Conservation (phyloP, 2,113 vertebrate species). For the Nannobrachium achirus region DNA sequence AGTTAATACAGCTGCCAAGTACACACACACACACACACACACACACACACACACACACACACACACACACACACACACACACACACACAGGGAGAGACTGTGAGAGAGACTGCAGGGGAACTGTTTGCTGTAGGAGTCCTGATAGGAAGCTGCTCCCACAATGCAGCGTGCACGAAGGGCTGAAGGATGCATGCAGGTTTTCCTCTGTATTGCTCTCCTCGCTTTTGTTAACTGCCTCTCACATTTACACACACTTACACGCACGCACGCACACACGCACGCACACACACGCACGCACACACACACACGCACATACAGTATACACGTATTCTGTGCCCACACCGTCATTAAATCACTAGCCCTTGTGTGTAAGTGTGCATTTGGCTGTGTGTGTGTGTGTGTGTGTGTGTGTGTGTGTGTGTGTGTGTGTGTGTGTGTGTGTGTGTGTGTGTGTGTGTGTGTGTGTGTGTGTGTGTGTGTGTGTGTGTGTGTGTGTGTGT, state of each 20-base stretch:
- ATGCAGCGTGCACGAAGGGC: too few relatives aligned
- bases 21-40: not conserved
- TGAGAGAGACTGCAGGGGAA: too few relatives aligned
- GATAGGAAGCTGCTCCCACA: too few relatives aligned
- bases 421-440: constrained; percentile 43
- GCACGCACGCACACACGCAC: not conserved
- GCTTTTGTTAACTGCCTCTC: not conserved
- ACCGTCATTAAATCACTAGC: constrained; percentile 48
- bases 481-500: constrained; percentile 34
- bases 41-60: not conserved
- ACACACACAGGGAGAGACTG: not conserved
- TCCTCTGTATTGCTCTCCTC: too few relatives aligned
- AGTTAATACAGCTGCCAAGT: constrained; percentile 33
- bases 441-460: constrained; percentile 50
- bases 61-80: constrained; percentile 32
- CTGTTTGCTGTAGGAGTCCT: too few relatives aligned
- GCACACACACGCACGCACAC: not conserved
- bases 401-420: not conserved
- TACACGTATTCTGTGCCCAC: constrained; percentile 56
- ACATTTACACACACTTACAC: too few relatives aligned
- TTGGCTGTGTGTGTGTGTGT: constrained; percentile 36
- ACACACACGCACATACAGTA: constrained; percentile 1
- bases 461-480: constrained; percentile 55
- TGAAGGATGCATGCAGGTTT: too few relatives aligned
- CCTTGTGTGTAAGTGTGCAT: constrained; percentile 58